phyloP scores from a whole-genome alignment of 2,113 vertebrate species.

The Zapus hudsonius region DNA sequence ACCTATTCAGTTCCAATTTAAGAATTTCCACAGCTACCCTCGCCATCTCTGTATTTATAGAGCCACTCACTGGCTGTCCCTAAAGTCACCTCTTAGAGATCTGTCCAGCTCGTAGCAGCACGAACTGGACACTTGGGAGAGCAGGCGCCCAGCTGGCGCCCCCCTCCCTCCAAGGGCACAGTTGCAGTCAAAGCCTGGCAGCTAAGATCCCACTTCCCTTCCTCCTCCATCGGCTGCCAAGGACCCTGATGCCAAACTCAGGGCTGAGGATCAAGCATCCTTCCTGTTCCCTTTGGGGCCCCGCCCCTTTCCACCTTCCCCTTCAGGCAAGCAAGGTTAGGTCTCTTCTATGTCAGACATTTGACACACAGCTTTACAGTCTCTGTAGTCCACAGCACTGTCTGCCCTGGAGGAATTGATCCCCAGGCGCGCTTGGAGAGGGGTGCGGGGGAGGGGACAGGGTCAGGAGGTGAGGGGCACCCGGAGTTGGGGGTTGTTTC shows the following conservation, averaged over 20 bases:
- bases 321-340: constrained; percentile 57
- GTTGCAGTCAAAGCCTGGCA: constrained; percentile 8
- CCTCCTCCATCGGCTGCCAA: background rate
- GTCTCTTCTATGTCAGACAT: constrained; percentile 74
- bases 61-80: background rate
- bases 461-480: background rate
- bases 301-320: constrained; percentile 35
- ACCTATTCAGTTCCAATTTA: constrained; percentile 48
- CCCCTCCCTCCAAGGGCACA: background rate
- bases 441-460: background rate
- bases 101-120: background rate
- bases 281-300: background rate
- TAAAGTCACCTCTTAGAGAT: constrained; percentile 35
- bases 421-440: constrained; percentile 45
- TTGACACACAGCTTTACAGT: constrained; percentile 60
- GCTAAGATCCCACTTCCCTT: background rate
- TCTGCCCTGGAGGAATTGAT: constrained; percentile 60
- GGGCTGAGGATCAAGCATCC: background rate
- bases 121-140: constrained; percentile 51
- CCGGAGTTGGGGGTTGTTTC: constrained; percentile 21
- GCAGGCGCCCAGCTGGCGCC: constrained; percentile 24
- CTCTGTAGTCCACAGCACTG: constrained; percentile 68
- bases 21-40: constrained; percentile 37
- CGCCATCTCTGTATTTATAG: constrained; percentile 22
- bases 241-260: constrained; percentile 35